These are phyloP conservation scores for Eilema depressum DNA, from an alignment of 2,888 invertebrate species.

Conservation along the genomic window DNA sequence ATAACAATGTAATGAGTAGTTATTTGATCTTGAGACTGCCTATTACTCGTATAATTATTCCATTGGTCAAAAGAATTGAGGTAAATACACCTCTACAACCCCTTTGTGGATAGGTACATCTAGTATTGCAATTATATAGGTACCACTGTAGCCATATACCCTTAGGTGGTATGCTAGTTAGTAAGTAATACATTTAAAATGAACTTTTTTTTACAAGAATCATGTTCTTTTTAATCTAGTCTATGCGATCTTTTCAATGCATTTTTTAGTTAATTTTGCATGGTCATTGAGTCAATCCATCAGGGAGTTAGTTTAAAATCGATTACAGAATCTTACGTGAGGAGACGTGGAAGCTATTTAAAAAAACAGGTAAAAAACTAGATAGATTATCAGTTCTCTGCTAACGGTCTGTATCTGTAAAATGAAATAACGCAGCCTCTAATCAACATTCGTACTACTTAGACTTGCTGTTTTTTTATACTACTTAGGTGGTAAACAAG, in stretches of 20 bases:
- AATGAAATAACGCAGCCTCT: not conserved
- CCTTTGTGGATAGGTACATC: too few species aligned
- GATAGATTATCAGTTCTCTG: not conserved
- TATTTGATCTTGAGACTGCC: too few species aligned
- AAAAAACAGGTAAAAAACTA: not conserved
- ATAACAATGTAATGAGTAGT: too few species aligned
- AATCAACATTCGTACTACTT: not conserved
- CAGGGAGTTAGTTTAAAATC: constrained; percentile 5
- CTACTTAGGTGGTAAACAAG: too few species aligned
- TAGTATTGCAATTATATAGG: too few species aligned
- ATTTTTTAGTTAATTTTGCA: not conserved
- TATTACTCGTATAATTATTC: too few species aligned
- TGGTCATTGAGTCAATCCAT: not conserved
- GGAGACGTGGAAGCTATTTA: not conserved
- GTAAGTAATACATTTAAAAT: not conserved
- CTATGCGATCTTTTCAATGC: not conserved
- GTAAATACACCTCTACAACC: too few species aligned
- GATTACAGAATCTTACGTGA: constrained; percentile 1
- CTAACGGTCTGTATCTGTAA: not conserved
- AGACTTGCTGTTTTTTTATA: not conserved
- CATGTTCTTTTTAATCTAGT: not conserved
- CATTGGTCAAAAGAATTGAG: too few species aligned
- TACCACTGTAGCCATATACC: too few species aligned
- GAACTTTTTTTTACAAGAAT: not conserved
- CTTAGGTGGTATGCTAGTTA: too few species aligned